phyloP scores from a whole-genome alignment of 2,113 vertebrate species.

The Uria lomvia region DNA sequence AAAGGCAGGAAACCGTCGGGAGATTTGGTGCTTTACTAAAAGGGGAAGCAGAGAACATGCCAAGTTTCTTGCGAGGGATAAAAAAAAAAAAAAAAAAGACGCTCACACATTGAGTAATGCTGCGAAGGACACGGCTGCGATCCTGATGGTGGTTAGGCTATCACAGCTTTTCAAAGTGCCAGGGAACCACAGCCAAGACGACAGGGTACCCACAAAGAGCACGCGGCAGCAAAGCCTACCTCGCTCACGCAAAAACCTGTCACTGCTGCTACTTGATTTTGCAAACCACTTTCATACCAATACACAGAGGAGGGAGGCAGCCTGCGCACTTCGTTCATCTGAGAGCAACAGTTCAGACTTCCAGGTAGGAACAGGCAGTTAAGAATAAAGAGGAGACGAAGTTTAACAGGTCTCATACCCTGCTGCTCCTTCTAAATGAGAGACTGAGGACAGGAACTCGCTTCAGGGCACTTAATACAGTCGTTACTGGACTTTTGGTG shows the following conservation, averaged over 20 bases:
- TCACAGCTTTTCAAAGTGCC: not conserved
- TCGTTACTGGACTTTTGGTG: not conserved
- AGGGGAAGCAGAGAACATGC: not conserved
- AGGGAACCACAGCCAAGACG: not conserved
- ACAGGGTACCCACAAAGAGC: not conserved
- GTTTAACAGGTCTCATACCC: not conserved
- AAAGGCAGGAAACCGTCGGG: not conserved
- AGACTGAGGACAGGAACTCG: not conserved
- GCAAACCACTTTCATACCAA: not conserved
- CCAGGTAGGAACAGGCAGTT: not conserved
- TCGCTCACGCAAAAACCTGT: not conserved
- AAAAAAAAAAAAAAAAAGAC: not conserved
- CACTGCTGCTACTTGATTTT: not conserved
- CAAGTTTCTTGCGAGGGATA: not conserved
- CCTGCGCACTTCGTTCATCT: not conserved
- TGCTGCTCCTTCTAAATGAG: not conserved
- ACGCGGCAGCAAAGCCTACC: fast-evolving
- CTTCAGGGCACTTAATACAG: not conserved
- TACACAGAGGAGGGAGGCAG: not conserved
- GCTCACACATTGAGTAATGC: fast-evolving
- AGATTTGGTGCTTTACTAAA: not conserved
- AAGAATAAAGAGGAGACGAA: not conserved
- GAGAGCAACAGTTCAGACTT: not conserved
- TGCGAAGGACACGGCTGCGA: fast-evolving
- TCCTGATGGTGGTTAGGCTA: not conserved